These are phyloP conservation scores for Nesoenas mayeri DNA, from an alignment of 2,113 vertebrate species.

Conservation along the genomic window DNA sequence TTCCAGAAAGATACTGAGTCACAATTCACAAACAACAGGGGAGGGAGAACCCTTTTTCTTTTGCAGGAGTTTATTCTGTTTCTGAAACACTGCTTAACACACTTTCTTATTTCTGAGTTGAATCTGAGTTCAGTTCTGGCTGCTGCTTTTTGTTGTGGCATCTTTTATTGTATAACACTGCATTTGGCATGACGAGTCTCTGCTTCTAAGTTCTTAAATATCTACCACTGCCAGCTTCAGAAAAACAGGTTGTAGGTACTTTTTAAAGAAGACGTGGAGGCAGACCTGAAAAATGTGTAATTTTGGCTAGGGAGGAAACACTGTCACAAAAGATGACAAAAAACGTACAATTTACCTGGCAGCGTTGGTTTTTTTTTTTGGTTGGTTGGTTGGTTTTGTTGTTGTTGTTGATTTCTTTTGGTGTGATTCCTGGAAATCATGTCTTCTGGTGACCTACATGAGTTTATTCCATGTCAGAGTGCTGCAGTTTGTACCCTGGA, in stretches of 20 bases:
- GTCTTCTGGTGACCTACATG: neutral
- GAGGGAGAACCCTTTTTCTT: neutral
- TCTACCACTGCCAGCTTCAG: neutral
- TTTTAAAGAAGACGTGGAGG: neutral
- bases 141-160: neutral
- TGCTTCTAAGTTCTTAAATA: neutral
- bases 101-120: neutral
- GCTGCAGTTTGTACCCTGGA: neutral
- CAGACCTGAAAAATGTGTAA: neutral
- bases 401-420: neutral
- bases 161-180: fast-evolving
- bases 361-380: neutral
- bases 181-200: neutral
- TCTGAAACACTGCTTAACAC: neutral
- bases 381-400: neutral
- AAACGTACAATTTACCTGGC: neutral
- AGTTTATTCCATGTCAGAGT: neutral
- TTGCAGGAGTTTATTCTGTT: neutral
- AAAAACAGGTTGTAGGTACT: neutral
- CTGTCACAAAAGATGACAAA: neutral
- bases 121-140: neutral
- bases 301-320: neutral
- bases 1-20: neutral
- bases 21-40: fast-evolving
- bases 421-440: neutral